These are phyloP conservation scores for Ctena decussata DNA, from an alignment of 2,888 invertebrate genomes.

Conservation along the genomic window DNA sequence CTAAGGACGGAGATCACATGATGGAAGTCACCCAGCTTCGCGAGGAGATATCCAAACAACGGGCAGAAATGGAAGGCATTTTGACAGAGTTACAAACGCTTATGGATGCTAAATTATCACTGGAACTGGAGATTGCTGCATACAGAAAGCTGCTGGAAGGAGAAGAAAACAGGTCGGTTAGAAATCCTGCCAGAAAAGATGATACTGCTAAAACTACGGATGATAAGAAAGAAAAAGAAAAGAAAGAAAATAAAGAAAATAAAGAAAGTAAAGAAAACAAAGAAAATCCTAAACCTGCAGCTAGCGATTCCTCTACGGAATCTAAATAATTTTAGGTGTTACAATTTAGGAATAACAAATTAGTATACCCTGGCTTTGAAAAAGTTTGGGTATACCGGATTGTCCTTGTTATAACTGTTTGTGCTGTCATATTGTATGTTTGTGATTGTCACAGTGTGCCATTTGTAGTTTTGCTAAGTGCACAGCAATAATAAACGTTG, in stretches of 20 bases:
- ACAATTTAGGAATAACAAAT: conserved; percentile 4
- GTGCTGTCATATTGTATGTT: neutral
- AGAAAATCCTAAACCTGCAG: conserved; percentile 26
- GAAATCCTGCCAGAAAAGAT: neutral
- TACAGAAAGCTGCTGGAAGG: conserved; percentile 89
- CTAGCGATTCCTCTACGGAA: neutral
- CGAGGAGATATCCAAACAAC: conserved; percentile 84
- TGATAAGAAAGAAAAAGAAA: conserved; percentile 51
- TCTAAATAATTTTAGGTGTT: conserved; percentile 31
- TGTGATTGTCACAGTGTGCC: neutral
- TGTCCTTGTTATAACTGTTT: too few species aligned
- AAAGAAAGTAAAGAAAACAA: conserved; percentile 39
- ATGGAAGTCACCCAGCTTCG: conserved; percentile 84
- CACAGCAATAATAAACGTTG: neutral
- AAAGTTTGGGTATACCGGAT: too few species aligned
- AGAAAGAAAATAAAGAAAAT: conserved; percentile 55
- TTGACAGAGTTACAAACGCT: conserved; percentile 87
- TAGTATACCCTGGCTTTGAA: too few species aligned
- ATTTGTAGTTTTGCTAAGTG: neutral
- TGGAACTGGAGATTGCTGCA: conserved; percentile 89
- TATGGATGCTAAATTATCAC: conserved; percentile 88
- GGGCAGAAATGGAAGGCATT: conserved; percentile 85
- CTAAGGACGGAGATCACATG: conserved; percentile 87
- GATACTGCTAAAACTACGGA: conserved; percentile 1
- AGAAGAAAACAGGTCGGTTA: conserved; percentile 88